Conservation (phyloP, 2,888 invertebrate species). For the Leptopilina drosophilae region DNA sequence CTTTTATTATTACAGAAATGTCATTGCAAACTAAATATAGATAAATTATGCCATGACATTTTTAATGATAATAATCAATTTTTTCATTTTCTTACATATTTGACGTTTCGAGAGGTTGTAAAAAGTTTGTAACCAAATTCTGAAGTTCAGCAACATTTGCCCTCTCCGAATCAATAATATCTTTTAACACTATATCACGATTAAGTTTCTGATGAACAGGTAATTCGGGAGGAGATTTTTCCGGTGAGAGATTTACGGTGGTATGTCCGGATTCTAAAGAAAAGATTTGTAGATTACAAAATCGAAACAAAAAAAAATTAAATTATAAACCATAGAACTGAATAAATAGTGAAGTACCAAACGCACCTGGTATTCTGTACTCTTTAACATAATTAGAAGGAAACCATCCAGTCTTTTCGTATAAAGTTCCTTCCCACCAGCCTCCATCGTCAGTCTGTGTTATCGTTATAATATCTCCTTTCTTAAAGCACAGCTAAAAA, state of each 20-base stretch:
- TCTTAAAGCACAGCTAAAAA: conserved; percentile 91
- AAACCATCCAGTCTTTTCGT: conserved; percentile 98
- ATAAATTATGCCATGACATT: no score
- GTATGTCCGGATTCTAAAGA: conserved; percentile 67
- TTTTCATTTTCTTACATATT: conserved; percentile 85
- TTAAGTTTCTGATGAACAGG: conserved; percentile 83
- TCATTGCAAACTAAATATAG: no score
- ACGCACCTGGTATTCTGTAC: conserved; percentile 82
- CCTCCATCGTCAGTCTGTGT: conserved; percentile 98
- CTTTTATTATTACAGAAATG: background rate
- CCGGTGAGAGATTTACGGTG: conserved; percentile 83
- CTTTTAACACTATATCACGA: conserved; percentile 90
- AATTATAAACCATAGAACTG: background rate
- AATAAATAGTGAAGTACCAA: conserved; percentile 36
- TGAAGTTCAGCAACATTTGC: conserved; percentile 94
- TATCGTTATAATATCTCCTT: conserved; percentile 97
- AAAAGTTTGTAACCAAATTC: conserved; percentile 89
- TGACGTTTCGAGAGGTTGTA: conserved; percentile 91
- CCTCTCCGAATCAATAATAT: conserved; percentile 94
- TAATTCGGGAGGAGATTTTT: conserved; percentile 79
- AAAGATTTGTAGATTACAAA: conserved; percentile 20
- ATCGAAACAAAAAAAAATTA: conserved; percentile 12
- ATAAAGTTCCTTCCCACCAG: conserved; percentile 99
- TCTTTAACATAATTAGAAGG: conserved; percentile 98
- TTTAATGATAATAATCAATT: background rate